Percentiles rank a stretch among this genome's conserved stretches.
Evolutionary conservation across 2,888 invertebrate genomes (phyloP).

Genomic region (Toxonevra muliebris): DNA sequence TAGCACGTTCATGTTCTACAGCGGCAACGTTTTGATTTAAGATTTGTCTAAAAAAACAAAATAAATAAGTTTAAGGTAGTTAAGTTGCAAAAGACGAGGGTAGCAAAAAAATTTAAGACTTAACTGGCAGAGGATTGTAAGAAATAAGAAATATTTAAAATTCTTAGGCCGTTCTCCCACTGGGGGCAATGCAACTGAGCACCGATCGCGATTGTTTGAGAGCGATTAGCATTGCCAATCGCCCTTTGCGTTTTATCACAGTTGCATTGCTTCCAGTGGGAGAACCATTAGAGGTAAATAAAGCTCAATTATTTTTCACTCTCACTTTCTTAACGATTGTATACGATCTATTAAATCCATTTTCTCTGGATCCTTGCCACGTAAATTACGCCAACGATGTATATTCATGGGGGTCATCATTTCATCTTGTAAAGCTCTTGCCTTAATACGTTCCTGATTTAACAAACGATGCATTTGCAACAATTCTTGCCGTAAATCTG

Average conservation of each 20-base stretch:
- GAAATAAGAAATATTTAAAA: not conserved
- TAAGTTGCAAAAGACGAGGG: slow-evolving; percentile 4
- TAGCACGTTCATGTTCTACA: slow-evolving; percentile 56
- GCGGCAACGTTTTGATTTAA: slow-evolving; percentile 57
- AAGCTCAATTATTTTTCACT: not conserved
- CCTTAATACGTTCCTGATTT: slow-evolving; percentile 83
- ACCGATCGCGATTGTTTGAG: no score
- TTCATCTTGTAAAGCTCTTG: slow-evolving; percentile 88
- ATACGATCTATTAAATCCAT: slow-evolving; percentile 85
- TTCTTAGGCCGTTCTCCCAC: not conserved
- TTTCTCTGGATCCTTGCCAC: slow-evolving; percentile 87
- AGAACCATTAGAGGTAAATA: not conserved
- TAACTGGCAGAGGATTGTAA: no score
- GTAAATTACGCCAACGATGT: slow-evolving; percentile 88
- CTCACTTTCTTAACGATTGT: slow-evolving; percentile 81
- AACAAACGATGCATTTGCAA: slow-evolving; percentile 78
- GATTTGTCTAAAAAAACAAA: slow-evolving; percentile 51
- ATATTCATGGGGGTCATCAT: slow-evolving; percentile 91
- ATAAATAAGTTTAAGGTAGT: not conserved
- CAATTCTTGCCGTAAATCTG: slow-evolving; percentile 81
- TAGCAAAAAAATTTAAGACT: slow-evolving; percentile 2
- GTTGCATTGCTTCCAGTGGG: not conserved
- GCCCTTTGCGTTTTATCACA: no score
- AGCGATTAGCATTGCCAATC: no score
- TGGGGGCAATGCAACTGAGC: no score